Base-by-base conservation (phyloP, 2,797 vertebrate genomes). In the Anguilla megastoma region DNA sequence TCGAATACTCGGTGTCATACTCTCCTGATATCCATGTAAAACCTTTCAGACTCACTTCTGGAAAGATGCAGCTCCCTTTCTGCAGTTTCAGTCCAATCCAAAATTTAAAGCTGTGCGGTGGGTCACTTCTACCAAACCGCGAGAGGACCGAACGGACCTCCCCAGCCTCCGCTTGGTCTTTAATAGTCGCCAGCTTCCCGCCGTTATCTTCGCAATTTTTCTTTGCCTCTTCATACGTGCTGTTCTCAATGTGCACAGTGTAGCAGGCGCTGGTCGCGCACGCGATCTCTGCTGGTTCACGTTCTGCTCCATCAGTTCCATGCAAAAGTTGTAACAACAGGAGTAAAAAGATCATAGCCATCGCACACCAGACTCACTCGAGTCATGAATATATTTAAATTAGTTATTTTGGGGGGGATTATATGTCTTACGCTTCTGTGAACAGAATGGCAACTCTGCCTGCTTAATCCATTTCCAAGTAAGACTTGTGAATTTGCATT, bases 31-130 rank as follows among this genome's bases (percentile, higher is more conserved):
- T 87, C 96, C 96, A 97, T 74, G 90, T 92, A 88, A 96, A 97
- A 2, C 96, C 96, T 84, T 41, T 89, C 14, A 96, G 92, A 5
- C 60, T 16, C 41, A 85, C 48, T 0, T 60, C 50, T 0, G 58
- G 0, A 2, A 86, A 12, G 4, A 93, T 89, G 16, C 96, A 97
- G 27, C 90, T 50, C 0, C 87, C 90, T 63, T 80, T 92, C 24
- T 79, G 80, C 45, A 94, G 91, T 86, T 91, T 94, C 33, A 97
- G 86, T 86, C 95, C 96, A 21, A 97, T 95, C 95, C 95, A 96
- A 50, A 96, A 84, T 52, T 86, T 87, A 0, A 91, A 33, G 0
- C 0, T 2, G 1, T 0, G 85, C 7, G 89, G 84, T n/a, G 12
- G 83, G 4, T 0, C 85, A 5, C 60, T 89, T 87, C 94, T 92